Base-by-base conservation (phyloP, 2,113 vertebrate species). In the Osmerus mordax region DNA sequence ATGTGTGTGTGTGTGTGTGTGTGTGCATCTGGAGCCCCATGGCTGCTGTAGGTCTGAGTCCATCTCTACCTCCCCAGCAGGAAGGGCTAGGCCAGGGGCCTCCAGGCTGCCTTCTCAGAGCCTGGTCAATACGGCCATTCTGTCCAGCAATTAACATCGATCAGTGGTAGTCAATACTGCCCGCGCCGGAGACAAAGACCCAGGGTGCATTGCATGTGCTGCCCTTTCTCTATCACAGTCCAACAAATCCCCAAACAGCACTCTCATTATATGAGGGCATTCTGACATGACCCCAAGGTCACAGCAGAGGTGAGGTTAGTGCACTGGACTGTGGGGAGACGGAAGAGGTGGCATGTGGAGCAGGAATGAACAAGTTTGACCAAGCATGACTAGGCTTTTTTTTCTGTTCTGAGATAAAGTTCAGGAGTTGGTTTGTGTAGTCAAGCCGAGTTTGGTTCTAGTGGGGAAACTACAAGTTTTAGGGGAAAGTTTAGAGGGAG, bases 91-190 rank as follows among this genome's bases (percentile, higher is more conserved):
- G 5, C 36, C 36, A 41, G 36, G 74, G 81, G 79, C 87, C 88
- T 88, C 82, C 82, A 86, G 85, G 84, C 85, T 87, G 55, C 82
- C 84, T 85, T 87, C 86, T 59, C 70, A 65, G 72, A 87, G 79
- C 75, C 73, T 86, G 86, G 87, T 92, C 90, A 92, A 92, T 91
- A 91, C 84, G 86, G 81, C 88, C 87, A 91, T 93, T 93, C 90
- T 89, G 89, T 91, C 86, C 82, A 77, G 91, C 92, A 92, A 91
- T 93, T 91, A 91, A 92, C 90, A 93, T 93, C 88, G 87, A 91
- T 93, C 91, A 91, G 88, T 18, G 21, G 86, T 87, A 70, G 88
- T 92, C 91, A 91, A 92, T 91, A 92, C 74, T 60, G 72, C 86
- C 87, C 88, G 87, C 85, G 83, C 79, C 87, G 86, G 82, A 91